A percentile compares a stretch with the other conserved stretches of the same genome.
Evolutionary conservation across 1,140 invertebrate species (phyloP).

Genomic region (Lanistes nyassanus): DNA sequence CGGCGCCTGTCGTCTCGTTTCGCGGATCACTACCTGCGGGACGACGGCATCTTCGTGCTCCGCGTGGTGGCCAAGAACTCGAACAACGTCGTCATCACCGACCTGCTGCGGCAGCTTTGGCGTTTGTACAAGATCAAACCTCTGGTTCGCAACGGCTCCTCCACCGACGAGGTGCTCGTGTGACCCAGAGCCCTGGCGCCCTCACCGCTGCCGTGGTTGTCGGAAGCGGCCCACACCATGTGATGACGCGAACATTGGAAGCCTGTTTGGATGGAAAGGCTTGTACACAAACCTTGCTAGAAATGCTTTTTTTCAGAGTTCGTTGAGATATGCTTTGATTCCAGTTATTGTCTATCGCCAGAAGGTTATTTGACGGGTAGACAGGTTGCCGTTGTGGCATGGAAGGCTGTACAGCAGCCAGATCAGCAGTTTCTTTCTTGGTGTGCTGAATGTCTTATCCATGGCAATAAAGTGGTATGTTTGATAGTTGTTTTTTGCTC

Average conservation of each 20-base stretch:
- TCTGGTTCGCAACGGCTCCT: conserved; percentile 44
- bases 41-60: conserved; percentile 64
- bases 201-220: no score
- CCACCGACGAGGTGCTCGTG: conserved; percentile 41
- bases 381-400: no score
- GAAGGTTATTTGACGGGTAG: no score
- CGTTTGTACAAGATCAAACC: conserved; percentile 57
- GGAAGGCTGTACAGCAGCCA: no score
- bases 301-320: no score
- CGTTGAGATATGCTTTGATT: no score
- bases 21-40: conserved; percentile 59
- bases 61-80: conserved; percentile 61
- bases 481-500: conserved; percentile 8
- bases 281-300: no score
- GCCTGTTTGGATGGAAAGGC: no score
- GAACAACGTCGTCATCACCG: conserved; percentile 60
- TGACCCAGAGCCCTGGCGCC: neutral
- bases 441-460: neutral
- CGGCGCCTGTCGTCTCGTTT: conserved; percentile 54
- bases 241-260: no score
- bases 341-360: no score
- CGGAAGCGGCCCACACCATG: no score
- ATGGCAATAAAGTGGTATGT: neutral
- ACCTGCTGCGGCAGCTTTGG: conserved; percentile 61
- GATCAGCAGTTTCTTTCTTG: no score